Evolutionary conservation across 2,797 vertebrate genomes (phyloP).

Genomic region (Cyclura pinguis): DNA sequence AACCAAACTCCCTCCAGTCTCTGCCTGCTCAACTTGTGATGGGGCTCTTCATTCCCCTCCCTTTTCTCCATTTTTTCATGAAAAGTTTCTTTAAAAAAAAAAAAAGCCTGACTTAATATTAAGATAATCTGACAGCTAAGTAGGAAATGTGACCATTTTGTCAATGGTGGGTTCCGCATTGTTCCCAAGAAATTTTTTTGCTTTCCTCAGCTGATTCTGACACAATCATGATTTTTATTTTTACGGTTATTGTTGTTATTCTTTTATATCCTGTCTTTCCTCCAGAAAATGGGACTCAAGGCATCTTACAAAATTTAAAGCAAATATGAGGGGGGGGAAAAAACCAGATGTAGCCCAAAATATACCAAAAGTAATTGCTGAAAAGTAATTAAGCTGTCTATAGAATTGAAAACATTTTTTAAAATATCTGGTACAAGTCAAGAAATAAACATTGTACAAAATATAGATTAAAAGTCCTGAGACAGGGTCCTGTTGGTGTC

Average conservation of each 20-base stretch:
- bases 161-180: slow-evolving; percentile 56
- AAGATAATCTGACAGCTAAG: slow-evolving; percentile 78
- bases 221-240: not conserved
- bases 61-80: slow-evolving; percentile 67
- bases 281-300: too few relatives aligned
- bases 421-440: too few relatives aligned
- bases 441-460: too few relatives aligned
- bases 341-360: too few relatives aligned
- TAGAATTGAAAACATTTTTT: too few relatives aligned
- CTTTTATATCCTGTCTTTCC: too few relatives aligned
- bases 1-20: slow-evolving; percentile 77
- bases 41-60: slow-evolving; percentile 42
- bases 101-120: slow-evolving; percentile 79
- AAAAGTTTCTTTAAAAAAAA: slow-evolving; percentile 76
- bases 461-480: too few relatives aligned
- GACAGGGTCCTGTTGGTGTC: too few relatives aligned
- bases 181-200: slow-evolving; percentile 51
- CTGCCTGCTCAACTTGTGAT: slow-evolving; percentile 75
- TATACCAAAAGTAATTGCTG: too few relatives aligned
- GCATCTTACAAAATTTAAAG: too few relatives aligned
- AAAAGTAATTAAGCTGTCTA: too few relatives aligned
- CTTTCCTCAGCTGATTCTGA: slow-evolving; percentile 61
- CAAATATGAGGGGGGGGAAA: too few relatives aligned
- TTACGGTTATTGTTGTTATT: not conserved
- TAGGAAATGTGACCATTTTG: slow-evolving; percentile 66